These are phyloP conservation scores for Hydrolagus affinis DNA, from an alignment of 2,113 vertebrate genomes.

Conservation along the genomic window DNA sequence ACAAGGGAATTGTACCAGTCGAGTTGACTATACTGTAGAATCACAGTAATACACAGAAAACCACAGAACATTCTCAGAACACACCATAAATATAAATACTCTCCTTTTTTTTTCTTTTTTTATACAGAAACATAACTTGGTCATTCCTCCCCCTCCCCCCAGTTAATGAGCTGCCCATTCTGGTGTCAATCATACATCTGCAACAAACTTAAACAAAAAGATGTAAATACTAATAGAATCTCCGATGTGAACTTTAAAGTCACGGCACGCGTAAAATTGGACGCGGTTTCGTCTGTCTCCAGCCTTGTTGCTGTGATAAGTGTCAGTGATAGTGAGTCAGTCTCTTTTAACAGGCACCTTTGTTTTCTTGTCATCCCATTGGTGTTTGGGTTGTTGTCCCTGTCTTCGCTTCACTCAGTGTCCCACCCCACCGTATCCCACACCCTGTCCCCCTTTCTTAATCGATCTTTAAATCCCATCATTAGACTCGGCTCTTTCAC, in stretches of 20 bases:
- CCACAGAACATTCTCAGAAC: constrained; percentile 9
- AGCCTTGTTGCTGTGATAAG: background rate
- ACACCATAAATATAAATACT: background rate
- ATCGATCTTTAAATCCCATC: no score
- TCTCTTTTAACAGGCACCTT: background rate
- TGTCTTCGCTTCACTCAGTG: no score
- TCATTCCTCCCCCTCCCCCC: constrained; percentile 7
- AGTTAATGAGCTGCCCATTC: constrained; percentile 26
- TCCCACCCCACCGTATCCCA: no score
- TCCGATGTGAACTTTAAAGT: background rate
- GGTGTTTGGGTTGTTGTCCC: no score
- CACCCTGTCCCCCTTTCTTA: no score
- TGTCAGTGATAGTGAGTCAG: constrained; percentile 21
- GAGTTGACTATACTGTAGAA: constrained; percentile 11
- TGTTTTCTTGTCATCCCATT: no score
- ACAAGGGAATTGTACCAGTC: constrained; percentile 2
- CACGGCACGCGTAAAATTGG: background rate
- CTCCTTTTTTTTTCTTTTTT: constrained; percentile 2
- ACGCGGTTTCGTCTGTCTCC: background rate
- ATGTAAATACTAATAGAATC: constrained; percentile 14
- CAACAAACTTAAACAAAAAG: background rate
- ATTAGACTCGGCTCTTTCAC: no score
- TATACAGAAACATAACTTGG: background rate
- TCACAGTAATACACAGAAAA: constrained; percentile 25
- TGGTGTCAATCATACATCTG: background rate